Evolutionary conservation across 2,113 vertebrate species (phyloP), one percentile per base, ranked within the genome.

Genomic region (Malurus melanocephalus): DNA sequence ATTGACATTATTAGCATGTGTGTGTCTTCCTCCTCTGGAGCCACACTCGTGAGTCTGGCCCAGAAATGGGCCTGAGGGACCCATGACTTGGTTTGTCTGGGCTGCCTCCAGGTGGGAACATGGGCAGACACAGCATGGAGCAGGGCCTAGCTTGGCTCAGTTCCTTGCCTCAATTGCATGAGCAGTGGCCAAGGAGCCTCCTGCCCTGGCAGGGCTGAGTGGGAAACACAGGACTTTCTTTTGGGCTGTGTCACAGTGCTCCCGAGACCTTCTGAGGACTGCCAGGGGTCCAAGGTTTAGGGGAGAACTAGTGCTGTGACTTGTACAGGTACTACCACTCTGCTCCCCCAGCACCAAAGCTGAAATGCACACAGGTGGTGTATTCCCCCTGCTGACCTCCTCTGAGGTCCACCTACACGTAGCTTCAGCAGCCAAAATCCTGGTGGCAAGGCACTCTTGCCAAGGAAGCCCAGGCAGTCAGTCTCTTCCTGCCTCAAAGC

Each of bases 1-100:
- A 85, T 2, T 56, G 72, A 85, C 14, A 62, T 16, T 55, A 71
- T 46, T 32, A 76, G 32, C 40, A 38, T 0, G 0, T 5, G 3
- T 16, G 9, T 24, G 18, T 64, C 27, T 85, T 73, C 52, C 35
- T 68, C 21, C 38, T 46, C 55, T 53, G 65, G n/a, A 92, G 46
- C 51, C 48, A 76, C 49, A 16, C 14, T 38, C 45, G 53, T 16
- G 32, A 2, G 0, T 32, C 68, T 15, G 60, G 32, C 60, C 57
- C 16, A 2, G 40, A 64, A 89, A 32, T 0, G 0, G 76, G 71
- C 32, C 33, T 20, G 10, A 73, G 49, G 61, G 43, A 1, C 51
- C 46, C 27, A 30, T 1, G 0, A 33, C 53, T 27, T 4, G 1
- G 28, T 78, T 59, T 64, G 45, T 57, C 32, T 53, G 56, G 42